Evolutionary conservation across 2,113 vertebrate species (phyloP).

Genomic region (Trichomycterus rosablanca): DNA sequence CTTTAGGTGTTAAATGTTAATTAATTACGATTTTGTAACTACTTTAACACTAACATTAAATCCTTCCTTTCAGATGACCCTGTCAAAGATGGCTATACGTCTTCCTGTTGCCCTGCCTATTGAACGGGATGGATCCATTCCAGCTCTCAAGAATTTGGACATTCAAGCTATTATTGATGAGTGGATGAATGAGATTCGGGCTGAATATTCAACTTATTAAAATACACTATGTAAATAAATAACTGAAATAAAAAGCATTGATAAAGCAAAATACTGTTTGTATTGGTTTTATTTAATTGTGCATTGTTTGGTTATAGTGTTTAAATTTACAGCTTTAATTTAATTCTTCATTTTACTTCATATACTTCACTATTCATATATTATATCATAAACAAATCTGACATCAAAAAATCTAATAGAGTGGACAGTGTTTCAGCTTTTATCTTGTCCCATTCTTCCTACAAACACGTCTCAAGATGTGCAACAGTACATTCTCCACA

Average conservation of each 20-base stretch:
- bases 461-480: too few species aligned
- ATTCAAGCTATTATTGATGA: constrained; percentile 21
- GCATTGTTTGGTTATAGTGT: background rate
- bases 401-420: too few species aligned
- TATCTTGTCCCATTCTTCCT: too few species aligned
- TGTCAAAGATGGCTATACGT: constrained; percentile 58
- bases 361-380: too few species aligned
- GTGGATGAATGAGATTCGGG: constrained; percentile 52
- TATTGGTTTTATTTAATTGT: too few species aligned
- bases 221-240: constrained; percentile 54
- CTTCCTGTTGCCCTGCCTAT: constrained; percentile 68
- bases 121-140: constrained; percentile 37
- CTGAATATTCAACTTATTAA: constrained; percentile 26
- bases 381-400: too few species aligned
- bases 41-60: background rate
- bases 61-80: constrained; percentile 54
- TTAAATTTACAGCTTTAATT: too few species aligned
- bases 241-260: constrained; percentile 64
- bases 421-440: too few species aligned
- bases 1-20: background rate
- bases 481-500: too few species aligned
- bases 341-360: too few species aligned
- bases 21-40: background rate
- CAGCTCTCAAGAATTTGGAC: background rate
- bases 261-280: constrained; percentile 51